phyloP scores from a whole-genome alignment of 2,888 invertebrate species.

The Linnaemya vulpina region DNA sequence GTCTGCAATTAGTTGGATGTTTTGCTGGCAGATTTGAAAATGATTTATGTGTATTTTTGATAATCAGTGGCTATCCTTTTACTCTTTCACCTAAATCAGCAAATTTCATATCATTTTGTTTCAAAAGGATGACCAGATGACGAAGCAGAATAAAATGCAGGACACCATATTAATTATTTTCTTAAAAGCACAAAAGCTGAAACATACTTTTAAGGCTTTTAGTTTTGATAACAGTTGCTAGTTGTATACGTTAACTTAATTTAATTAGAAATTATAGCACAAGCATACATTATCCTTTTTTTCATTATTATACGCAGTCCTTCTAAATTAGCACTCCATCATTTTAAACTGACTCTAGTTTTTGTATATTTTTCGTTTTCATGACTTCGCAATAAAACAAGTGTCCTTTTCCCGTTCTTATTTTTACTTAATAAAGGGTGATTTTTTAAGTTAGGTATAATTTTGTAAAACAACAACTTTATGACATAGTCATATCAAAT shows the following conservation, averaged over 20 bases:
- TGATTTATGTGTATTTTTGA: constrained; percentile 50
- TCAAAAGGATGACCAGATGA: constrained; percentile 63
- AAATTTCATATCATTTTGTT: constrained; percentile 31
- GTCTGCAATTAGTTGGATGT: background rate
- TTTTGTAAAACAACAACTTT: no score
- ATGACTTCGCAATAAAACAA: constrained; percentile 69
- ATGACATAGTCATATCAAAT: background rate
- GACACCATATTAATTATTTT: constrained; percentile 8
- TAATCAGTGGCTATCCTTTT: constrained; percentile 32
- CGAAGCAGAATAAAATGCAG: constrained; percentile 43
- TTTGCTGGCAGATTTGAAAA: constrained; percentile 11
- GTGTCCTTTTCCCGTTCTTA: constrained; percentile 53
- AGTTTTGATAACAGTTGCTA: background rate
- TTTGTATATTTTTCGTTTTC: constrained; percentile 30
- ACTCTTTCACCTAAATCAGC: constrained; percentile 45
- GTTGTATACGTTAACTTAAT: background rate
- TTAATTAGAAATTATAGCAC: constrained; percentile 20
- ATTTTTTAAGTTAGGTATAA: background rate
- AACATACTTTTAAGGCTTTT: constrained; percentile 9
- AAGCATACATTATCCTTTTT: background rate
- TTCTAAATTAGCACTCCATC: constrained; percentile 53
- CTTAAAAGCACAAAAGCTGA: constrained; percentile 8
- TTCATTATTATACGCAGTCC: constrained; percentile 1
- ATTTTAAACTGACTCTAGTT: constrained; percentile 38
- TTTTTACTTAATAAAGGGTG: background rate